Evolutionary conservation across 1,140 invertebrate species (phyloP), one percentile per base, ranked within the genome.

Genomic region (Atta texana): DNA sequence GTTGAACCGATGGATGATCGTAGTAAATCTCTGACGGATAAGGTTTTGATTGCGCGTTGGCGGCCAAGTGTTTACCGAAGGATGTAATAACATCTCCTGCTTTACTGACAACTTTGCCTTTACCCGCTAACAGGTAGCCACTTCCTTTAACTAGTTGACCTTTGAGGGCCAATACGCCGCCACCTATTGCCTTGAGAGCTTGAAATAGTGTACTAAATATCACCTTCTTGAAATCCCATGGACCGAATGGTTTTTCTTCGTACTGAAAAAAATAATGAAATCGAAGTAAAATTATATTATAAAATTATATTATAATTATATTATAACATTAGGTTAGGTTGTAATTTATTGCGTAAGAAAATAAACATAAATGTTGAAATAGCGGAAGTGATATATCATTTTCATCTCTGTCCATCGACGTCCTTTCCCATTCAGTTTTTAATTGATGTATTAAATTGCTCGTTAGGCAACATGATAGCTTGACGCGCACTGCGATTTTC

Each of bases 91-190:
- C 97, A 72, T 98, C 97, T 14, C 98, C 98, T 87, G 97, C 96
- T 4, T 95, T 95, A 3, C 96, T 96, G 81, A 98, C 96, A 31
- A 97, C 94, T 93, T 97, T 97, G 21, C 98, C 97, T 87, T 97
- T 96, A 0, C 97, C 97, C 1, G 97, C 96, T 6, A 98, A 95
- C 8, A 98, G 93, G 63, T 97, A 97, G 24, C 98, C 98, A 75
- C 97, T 97, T 24, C 97, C 97, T 94, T 98, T 98, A 87, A 98
- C 97, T 5, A 98, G 93, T 92, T 98, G 97, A 4, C 98, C 98
- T 92, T 98, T 98, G 24, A 98, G 95, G 7, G 98, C 98, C 3
- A 98, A 96, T 2, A 98, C 97, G 39, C 97, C 97, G 21, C 98
- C 98, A 63, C 97, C 97, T 66, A 98, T 97, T 0, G 98, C 97